These are phyloP conservation scores for Heliothis peltigera DNA, from an alignment of 2,888 invertebrate genomes.

Conservation along the genomic window DNA sequence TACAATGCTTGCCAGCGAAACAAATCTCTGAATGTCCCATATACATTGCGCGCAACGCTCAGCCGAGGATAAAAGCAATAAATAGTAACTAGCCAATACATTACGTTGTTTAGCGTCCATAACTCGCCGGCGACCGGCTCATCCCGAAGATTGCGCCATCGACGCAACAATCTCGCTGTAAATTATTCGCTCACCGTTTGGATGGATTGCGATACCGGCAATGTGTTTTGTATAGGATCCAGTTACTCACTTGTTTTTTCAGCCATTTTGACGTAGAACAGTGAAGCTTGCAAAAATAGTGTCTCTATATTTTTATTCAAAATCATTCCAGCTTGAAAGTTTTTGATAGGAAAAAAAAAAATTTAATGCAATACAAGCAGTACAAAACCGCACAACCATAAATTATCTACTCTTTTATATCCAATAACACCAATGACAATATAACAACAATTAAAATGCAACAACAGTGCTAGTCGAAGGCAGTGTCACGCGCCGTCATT, in stretches of 20 bases:
- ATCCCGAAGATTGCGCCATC: conserved; percentile 60
- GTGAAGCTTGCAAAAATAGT: not conserved
- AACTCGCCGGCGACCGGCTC: conserved; percentile 57
- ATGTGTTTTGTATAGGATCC: conserved; percentile 31
- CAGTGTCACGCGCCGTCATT: conserved; percentile 15
- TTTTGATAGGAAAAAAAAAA: not conserved
- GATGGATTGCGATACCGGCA: conserved; percentile 36
- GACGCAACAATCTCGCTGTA: conserved; percentile 54
- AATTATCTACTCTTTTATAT: too few species aligned
- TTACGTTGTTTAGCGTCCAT: conserved; percentile 59
- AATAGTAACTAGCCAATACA: conserved; percentile 59
- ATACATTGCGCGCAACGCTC: conserved; percentile 43
- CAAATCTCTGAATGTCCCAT: conserved; percentile 45
- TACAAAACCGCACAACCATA: too few species aligned
- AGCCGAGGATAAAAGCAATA: conserved; percentile 56
- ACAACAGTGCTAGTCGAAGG: not conserved
- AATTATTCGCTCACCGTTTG: conserved; percentile 46
- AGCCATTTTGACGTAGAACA: conserved; percentile 1
- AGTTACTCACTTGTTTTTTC: conserved; percentile 30
- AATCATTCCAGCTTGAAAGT: not conserved
- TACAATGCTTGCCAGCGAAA: conserved; percentile 48
- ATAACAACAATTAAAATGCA: not conserved
- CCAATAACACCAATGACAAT: too few species aligned
- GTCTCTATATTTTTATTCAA: not conserved
- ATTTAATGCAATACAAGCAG: not conserved